Evolutionary conservation across 2,888 invertebrate genomes (phyloP), one percentile per base, ranked within the genome.

Genomic region (Petrolisthes cinctipes): DNA sequence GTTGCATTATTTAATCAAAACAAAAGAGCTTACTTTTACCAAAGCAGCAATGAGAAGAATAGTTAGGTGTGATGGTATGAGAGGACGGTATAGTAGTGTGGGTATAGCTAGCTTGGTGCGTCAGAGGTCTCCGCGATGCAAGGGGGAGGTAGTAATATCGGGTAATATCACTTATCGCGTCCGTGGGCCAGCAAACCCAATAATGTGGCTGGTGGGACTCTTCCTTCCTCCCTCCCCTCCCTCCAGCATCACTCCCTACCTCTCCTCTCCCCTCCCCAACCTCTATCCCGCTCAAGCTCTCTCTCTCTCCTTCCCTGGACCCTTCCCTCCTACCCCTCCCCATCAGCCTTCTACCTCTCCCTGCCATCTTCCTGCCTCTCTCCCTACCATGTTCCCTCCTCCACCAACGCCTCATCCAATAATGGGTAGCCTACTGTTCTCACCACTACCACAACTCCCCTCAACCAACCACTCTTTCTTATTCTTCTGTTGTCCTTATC

Each of bases 91-190:
- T 20, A 9, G 53, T 56, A 53, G 54, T 54, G 37, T 56, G 23
- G 56, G 17, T 6, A 56, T 20, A 4, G 78, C 6, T 6, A 20
- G 37, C n/a, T 20, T 6, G 7, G 68, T 37, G 82, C 20, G 61
- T 14, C 76, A 75, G 79, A 61, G 79, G 76, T 54, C 68, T 56
- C 82, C 76, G 53, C 68, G 84, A 88, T 87, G 84, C 78, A 76
- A 68, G 80, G 83, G 56, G 80, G 83, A 79, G 85, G 83, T 71
- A 61, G 88, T 88, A 85, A 88, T 88, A 88, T 88, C 82, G 88
- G 88, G 85, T 88, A 88, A 88, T 88, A 88, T 88, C 88, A 88
- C 88, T 88, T 88, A 88, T 82, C 88, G 88, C 82, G 88, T 88
- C 88, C 68, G 85, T 85, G 88, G 86, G 85, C 85, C 85, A 88